A percentile compares a stretch with the other conserved stretches of the same genome.
These are phyloP conservation scores for Canis aureus DNA, from an alignment of 2,113 vertebrate genomes.

Conservation along the genomic window DNA sequence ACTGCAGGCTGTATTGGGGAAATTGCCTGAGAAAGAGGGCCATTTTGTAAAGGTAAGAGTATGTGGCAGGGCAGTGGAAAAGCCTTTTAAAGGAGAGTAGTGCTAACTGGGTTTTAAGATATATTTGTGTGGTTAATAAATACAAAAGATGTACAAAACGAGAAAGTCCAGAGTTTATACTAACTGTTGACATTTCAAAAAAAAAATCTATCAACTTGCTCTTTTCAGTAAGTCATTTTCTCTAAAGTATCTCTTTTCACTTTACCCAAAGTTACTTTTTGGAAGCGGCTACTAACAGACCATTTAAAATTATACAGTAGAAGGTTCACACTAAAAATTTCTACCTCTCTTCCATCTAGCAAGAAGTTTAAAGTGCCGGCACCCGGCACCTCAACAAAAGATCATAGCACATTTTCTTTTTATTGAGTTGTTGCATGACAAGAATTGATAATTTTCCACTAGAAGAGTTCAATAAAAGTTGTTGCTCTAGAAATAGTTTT, in stretches of 20 bases:
- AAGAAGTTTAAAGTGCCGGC: conserved; percentile 84
- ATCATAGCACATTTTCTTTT: conserved; percentile 87
- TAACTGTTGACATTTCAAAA: not conserved
- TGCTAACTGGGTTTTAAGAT: not conserved
- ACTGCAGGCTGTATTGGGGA: conserved; percentile 27
- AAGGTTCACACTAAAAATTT: conserved; percentile 76
- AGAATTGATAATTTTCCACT: conserved; percentile 82
- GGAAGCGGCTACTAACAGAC: conserved; percentile 72
- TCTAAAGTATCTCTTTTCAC: not conserved
- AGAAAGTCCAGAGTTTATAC: not conserved
- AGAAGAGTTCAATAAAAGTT: conserved; percentile 73
- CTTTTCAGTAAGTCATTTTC: conserved; percentile 35
- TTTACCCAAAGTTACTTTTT: not conserved
- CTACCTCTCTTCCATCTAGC: conserved; percentile 77
- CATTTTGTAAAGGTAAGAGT: not conserved
- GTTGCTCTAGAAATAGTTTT: conserved; percentile 64
- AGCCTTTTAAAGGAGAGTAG: not conserved
- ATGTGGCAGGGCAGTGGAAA: not conserved
- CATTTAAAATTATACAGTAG: conserved; percentile 64
- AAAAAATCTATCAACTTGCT: not conserved
- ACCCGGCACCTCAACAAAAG: conserved; percentile 85
- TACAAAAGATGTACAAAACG: not conserved
- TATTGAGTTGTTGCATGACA: conserved; percentile 83
- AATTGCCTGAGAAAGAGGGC: not conserved
- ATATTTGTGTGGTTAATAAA: not conserved